Evolutionary conservation across 1,140 invertebrate species (phyloP).

Genomic region (Drosophila sulfurigaster): DNA sequence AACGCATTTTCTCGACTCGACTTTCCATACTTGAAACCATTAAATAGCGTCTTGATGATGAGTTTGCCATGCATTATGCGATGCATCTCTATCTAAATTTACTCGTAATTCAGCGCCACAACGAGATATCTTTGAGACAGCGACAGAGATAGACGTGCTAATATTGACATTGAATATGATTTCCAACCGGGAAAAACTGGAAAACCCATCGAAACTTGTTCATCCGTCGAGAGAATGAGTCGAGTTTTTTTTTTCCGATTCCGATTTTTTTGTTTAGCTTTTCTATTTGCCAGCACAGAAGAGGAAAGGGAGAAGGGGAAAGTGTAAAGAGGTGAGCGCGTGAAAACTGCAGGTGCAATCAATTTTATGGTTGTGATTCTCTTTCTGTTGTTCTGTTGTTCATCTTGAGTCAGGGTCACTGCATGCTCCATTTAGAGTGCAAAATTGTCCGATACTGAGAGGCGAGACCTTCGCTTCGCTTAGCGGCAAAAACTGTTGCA

Average conservation of each 20-base stretch:
- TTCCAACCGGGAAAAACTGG: constrained; percentile 24
- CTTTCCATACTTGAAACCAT: constrained; percentile 39
- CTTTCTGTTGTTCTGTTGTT: constrained; percentile 2
- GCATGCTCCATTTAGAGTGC: constrained; percentile 49
- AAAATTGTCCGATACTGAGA: constrained; percentile 40
- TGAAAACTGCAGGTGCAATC: constrained; percentile 59
- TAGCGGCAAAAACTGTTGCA: constrained; percentile 34
- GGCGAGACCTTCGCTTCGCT: constrained; percentile 34
- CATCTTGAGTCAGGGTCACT: constrained; percentile 45
- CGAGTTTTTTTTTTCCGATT: constrained; percentile 13
- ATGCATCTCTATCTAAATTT: constrained; percentile 38
- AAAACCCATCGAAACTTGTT: constrained; percentile 32
- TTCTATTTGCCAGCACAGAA: constrained; percentile 22
- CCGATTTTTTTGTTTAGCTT: constrained; percentile 17
- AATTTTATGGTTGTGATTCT: constrained; percentile 20
- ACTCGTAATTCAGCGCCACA: constrained; percentile 7
- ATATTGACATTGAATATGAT: constrained; percentile 77
- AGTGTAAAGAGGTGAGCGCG: constrained; percentile 12
- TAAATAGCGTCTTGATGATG: constrained; percentile 26
- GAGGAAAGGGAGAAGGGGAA: constrained; percentile 27
- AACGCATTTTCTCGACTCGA: constrained; percentile 16
- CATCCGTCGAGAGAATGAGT: constrained; percentile 54
- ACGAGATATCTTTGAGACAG: neutral
- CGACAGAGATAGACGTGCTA: constrained; percentile 57
- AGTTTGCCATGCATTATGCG: constrained; percentile 22